phyloP scores from a whole-genome alignment of 2,888 invertebrate genomes.

The Drosophila anceps region DNA sequence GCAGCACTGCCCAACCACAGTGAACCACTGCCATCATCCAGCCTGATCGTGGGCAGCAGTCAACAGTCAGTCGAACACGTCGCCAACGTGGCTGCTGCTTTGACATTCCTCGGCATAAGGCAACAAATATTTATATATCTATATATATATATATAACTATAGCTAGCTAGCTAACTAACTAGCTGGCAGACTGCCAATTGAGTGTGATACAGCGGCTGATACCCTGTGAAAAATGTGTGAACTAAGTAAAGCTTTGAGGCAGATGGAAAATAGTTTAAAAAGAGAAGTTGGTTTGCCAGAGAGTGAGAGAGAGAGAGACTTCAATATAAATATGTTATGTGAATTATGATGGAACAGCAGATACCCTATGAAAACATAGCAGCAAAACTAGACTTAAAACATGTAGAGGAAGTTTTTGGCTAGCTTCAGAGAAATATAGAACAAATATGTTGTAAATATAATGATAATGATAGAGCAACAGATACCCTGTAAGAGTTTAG shows the following conservation, averaged over 20 bases:
- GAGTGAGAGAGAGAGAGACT: neutral
- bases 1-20: neutral
- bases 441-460: neutral
- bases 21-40: neutral
- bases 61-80: conserved; percentile 37
- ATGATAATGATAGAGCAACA: neutral
- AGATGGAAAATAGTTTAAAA: neutral
- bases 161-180: neutral
- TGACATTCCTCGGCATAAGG: conserved; percentile 64
- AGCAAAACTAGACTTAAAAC: no score
- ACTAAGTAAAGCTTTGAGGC: no score
- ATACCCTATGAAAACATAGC: neutral
- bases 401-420: neutral
- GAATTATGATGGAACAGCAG: neutral
- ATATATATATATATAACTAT: conserved; percentile 5
- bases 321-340: no score
- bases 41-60: conserved; percentile 69
- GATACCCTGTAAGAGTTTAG: neutral
- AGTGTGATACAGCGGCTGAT: neutral
- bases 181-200: conserved; percentile 1
- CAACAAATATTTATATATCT: conserved; percentile 25
- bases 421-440: neutral
- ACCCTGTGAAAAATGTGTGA: conserved; percentile 15
- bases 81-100: conserved; percentile 66
- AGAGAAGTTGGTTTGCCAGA: neutral